Evolutionary conservation across 2,888 invertebrate species (phyloP).

Genomic region (Poecilobothrus nobilitatus): DNA sequence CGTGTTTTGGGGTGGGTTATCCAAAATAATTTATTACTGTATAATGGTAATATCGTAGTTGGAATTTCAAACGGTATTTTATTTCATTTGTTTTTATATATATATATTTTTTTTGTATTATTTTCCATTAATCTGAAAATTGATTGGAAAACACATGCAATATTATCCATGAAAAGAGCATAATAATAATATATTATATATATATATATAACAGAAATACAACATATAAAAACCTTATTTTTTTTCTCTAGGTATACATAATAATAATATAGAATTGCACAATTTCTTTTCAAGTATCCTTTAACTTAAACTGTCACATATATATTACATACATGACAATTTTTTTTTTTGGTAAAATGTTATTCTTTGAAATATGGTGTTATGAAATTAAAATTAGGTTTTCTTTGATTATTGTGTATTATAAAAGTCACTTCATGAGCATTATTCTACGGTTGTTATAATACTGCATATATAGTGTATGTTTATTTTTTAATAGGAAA

Average conservation of each 20-base stretch:
- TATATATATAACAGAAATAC: no score
- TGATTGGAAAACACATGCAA: constrained; percentile 6
- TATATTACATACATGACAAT: neutral
- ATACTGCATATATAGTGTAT: no score
- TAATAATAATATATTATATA: no score
- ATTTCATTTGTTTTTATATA: no score
- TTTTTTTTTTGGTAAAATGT: neutral
- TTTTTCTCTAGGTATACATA: neutral
- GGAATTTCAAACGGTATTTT: neutral
- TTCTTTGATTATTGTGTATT: no score
- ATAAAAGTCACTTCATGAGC: no score
- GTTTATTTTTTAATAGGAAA: no score
- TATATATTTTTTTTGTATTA: neutral
- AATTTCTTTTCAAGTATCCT: neutral
- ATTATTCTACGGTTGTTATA: no score
- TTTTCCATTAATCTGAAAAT: neutral
- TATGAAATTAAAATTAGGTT: no score
- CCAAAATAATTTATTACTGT: neutral
- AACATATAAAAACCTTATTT: no score
- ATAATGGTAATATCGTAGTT: neutral
- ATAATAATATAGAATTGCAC: neutral
- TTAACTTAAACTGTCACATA: neutral
- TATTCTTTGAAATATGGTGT: no score
- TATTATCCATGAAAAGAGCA: neutral
- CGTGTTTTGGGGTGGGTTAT: neutral